Evolutionary conservation across 2,113 vertebrate species (phyloP).

Genomic region (Bos indicus): DNA sequence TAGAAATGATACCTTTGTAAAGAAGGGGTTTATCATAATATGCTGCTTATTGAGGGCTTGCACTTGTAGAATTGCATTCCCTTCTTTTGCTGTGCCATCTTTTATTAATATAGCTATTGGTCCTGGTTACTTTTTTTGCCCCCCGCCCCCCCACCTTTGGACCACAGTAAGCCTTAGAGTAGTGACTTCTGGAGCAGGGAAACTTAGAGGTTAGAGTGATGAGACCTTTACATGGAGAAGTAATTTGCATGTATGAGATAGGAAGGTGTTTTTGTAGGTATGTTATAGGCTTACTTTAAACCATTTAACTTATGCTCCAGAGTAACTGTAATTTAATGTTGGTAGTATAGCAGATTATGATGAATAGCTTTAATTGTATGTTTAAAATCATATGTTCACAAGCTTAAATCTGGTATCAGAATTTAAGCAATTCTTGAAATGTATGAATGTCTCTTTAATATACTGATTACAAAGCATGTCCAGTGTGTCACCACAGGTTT

Average conservation of each 20-base stretch:
- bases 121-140: not conserved
- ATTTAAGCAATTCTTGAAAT: slow-evolving; percentile 68
- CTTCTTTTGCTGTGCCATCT: slow-evolving; percentile 54
- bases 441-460: slow-evolving; percentile 69
- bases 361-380: slow-evolving; percentile 66
- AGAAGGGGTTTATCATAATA: slow-evolving; percentile 34
- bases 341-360: slow-evolving; percentile 61
- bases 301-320: slow-evolving; percentile 52
- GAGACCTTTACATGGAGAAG: not conserved
- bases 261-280: slow-evolving; percentile 36
- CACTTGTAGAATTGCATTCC: slow-evolving; percentile 37
- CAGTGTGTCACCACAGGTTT: slow-evolving; percentile 60
- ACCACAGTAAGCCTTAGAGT: slow-evolving; percentile 33
- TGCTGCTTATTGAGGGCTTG: slow-evolving; percentile 50
- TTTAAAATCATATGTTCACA: slow-evolving; percentile 60
- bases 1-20: slow-evolving; percentile 32
- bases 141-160: not conserved
- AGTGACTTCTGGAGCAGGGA: slow-evolving; percentile 36
- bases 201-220: slow-evolving; percentile 19
- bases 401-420: slow-evolving; percentile 67
- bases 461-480: slow-evolving; percentile 67
- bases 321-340: slow-evolving; percentile 57
- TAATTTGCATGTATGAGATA: slow-evolving; percentile 54
- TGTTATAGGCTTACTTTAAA: slow-evolving; percentile 46
- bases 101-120: not conserved